Evolutionary conservation across 2,797 vertebrate species (phyloP).

Genomic region (Pachyuromys duprasi): DNA sequence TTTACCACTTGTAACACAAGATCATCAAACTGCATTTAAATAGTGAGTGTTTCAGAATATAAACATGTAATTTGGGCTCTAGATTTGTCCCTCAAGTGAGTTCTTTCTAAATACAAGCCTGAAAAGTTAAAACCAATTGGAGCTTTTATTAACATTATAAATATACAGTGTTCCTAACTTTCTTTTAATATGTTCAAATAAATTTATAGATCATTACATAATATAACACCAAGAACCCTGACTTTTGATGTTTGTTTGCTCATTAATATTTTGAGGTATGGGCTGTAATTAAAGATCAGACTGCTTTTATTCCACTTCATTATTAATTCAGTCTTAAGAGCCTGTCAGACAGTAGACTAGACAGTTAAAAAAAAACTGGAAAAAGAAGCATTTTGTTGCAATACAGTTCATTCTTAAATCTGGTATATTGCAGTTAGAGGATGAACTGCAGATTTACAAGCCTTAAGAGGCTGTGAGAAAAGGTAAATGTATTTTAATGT

Average conservation of each 20-base stretch:
- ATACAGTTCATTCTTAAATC: background rate
- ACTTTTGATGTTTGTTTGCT: background rate
- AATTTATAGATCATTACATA: background rate
- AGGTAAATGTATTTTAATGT: background rate
- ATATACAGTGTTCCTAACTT: background rate
- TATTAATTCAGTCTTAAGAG: slow-evolving; percentile 42
- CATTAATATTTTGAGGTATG: background rate
- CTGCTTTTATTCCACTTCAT: background rate
- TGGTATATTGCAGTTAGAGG: background rate
- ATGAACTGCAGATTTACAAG: background rate
- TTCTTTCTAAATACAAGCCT: background rate
- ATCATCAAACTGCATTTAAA: background rate
- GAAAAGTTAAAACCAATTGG: background rate
- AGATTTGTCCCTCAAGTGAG: background rate
- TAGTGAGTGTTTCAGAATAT: slow-evolving; percentile 35
- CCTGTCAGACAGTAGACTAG: background rate
- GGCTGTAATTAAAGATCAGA: background rate
- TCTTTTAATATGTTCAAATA: slow-evolving; percentile 14
- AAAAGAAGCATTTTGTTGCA: background rate
- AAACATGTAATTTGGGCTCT: background rate
- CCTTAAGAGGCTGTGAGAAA: background rate
- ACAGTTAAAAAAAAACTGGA: background rate
- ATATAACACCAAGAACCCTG: background rate
- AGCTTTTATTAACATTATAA: slow-evolving; percentile 6
- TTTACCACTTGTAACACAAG: background rate